Percentiles rank a stretch among this genome's conserved stretches.
These are phyloP conservation scores for Melitaea athalia DNA, from an alignment of 2,888 invertebrate genomes.

Conservation along the genomic window DNA sequence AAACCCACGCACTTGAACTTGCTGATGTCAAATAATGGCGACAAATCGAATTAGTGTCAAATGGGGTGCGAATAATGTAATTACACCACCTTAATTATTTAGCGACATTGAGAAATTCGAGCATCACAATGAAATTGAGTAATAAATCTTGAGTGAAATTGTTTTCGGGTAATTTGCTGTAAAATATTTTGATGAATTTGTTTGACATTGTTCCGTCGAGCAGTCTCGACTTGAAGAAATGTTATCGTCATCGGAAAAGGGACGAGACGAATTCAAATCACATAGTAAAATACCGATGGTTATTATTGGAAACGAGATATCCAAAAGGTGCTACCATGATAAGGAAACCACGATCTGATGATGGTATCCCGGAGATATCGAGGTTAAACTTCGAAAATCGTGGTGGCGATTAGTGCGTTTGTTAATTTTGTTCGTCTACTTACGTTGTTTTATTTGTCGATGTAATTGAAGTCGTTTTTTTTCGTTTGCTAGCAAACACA, in stretches of 20 bases:
- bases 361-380: too few species aligned
- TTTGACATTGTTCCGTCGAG: conserved; percentile 14
- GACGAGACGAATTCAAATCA: background rate
- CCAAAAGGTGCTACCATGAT: too few species aligned
- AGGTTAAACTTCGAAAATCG: too few species aligned
- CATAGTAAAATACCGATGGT: background rate
- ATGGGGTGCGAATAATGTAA: conserved; percentile 46
- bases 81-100: conserved; percentile 34
- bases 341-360: too few species aligned
- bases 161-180: conserved; percentile 25
- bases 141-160: conserved; percentile 29
- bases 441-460: too few species aligned
- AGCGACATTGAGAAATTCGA: conserved; percentile 25
- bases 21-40: conserved; percentile 29
- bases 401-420: too few species aligned
- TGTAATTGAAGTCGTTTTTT: too few species aligned
- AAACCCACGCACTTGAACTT: conserved; percentile 12
- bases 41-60: conserved; percentile 50
- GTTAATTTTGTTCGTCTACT: too few species aligned
- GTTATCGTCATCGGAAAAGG: conserved; percentile 13
- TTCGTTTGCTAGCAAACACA: too few species aligned
- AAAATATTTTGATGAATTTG: conserved; percentile 28
- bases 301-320: too few species aligned
- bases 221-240: conserved; percentile 11
- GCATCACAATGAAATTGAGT: conserved; percentile 23